Evolutionary conservation across 2,888 invertebrate genomes (phyloP).

Genomic region (Heliconius ismenius): DNA sequence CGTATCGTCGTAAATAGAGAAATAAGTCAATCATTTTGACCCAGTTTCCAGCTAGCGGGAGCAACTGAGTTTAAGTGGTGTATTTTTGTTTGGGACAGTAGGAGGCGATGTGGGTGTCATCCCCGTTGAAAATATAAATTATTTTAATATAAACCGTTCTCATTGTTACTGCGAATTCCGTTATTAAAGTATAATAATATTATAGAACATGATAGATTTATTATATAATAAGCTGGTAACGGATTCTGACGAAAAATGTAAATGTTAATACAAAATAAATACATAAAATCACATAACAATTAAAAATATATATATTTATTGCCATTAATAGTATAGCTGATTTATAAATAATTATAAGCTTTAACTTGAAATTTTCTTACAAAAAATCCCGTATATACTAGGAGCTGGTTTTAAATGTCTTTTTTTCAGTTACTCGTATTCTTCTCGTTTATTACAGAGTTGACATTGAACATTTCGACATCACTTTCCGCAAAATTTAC

Average conservation of each 20-base stretch:
- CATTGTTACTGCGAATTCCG: not conserved
- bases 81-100: slow-evolving; percentile 37
- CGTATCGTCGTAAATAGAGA: slow-evolving; percentile 45
- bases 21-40: slow-evolving; percentile 48
- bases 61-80: slow-evolving; percentile 38
- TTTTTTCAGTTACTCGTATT: too few species aligned
- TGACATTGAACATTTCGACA: too few species aligned
- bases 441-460: too few species aligned
- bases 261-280: not conserved
- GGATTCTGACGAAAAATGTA: not conserved
- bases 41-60: slow-evolving; percentile 45
- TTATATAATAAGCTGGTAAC: too few species aligned
- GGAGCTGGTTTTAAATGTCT: not conserved
- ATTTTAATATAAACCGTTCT: not conserved
- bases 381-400: not conserved
- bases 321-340: not conserved
- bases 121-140: slow-evolving; percentile 31
- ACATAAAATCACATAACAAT: not conserved
- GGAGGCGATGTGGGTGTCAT: slow-evolving; percentile 39
- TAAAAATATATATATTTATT: too few species aligned
- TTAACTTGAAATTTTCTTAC: not conserved
- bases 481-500: not conserved
- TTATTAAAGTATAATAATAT: not conserved
- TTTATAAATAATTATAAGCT: too few species aligned
- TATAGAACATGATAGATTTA: not conserved